Conservation (phyloP, 2,797 vertebrate genomes). For the Aplochiton taeniatus region DNA sequence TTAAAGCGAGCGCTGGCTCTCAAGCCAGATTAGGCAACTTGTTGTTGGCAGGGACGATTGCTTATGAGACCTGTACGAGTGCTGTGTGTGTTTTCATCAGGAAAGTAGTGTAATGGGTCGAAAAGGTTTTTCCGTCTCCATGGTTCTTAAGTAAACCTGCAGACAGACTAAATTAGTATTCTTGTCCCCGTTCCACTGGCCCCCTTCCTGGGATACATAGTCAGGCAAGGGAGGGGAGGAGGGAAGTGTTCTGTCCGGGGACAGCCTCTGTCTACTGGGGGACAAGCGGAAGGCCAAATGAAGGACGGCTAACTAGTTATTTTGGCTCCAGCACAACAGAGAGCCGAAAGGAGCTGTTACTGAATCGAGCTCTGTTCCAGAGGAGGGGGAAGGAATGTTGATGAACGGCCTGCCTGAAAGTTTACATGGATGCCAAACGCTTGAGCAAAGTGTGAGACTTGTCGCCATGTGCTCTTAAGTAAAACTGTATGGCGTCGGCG, state of each 20-base stretch:
- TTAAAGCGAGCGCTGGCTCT: constrained; percentile 1
- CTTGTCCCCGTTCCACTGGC: constrained; percentile 45
- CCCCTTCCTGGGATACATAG: constrained; percentile 52
- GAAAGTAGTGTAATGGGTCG: background rate
- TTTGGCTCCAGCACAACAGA: constrained; percentile 61
- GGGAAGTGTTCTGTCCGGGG: constrained; percentile 1
- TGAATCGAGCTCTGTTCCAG: constrained; percentile 46
- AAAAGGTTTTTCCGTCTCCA: constrained; percentile 39
- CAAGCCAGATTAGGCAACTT: background rate
- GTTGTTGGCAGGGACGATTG: constrained; percentile 5
- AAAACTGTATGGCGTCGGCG: constrained; percentile 34
- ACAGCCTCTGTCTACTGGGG: constrained; percentile 41
- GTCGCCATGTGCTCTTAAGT: constrained; percentile 27
- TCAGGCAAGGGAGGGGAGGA: constrained; percentile 28
- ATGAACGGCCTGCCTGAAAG: constrained; percentile 41
- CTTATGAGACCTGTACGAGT: background rate
- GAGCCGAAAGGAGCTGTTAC: constrained; percentile 29
- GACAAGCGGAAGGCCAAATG: constrained; percentile 63
- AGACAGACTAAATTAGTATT: constrained; percentile 66
- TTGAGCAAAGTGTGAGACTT: constrained; percentile 40
- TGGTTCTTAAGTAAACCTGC: constrained; percentile 43
- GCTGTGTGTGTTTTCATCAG: background rate
- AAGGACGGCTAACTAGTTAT: constrained; percentile 57
- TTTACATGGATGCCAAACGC: constrained; percentile 34
- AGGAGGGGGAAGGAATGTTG: constrained; percentile 61